Evolutionary conservation across 2,113 vertebrate genomes (phyloP), one percentile per base, ranked within the genome.

Genomic region (Marmota monax): DNA sequence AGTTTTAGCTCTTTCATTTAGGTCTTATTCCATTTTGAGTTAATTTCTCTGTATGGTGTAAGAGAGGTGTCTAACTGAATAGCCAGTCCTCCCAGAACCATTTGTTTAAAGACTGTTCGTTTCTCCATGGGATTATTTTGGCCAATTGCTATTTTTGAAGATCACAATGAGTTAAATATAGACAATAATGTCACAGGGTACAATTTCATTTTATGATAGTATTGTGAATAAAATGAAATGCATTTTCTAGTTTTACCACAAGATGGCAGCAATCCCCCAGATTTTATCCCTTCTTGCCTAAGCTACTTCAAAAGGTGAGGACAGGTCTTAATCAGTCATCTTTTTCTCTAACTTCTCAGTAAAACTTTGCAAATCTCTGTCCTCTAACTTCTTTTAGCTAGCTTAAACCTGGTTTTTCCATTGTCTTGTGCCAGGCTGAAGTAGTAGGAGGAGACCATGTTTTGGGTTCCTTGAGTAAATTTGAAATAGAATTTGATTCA

Each of bases 241-340:
- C 37, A 63, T 27, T 87, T 87, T 80, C 32, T 77, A 0, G 0
- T 53, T 18, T 18, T 11, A 48, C 87, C 97, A 96, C 72, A 20
- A 96, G 97, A 78, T 87, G 96, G 87, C 84, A 97, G 77, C 2
- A 95, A 34, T 29, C n/a, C 12, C 73, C 67, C 48, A 92, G 13
- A 61, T 73, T 92, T 78, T 39, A 17, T 80, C 22, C 23, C 69
- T 61, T 22, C 25, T 1, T 23, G 2, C 4, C 39, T 27, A 14
- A 16, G 1, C 9, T 9, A 0, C 12, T 77, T 7, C 6, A 9
- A 70, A 88, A 93, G 65, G 7, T 18, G 16, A 53, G 18, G 63
- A 20, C 23, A 70, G 45, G 13, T 72, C 92, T 87, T 48, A 65
- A 73, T 27, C 22, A 70, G 42, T 34, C 25, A 5, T 69, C 9